Conservation (phyloP, 1,140 invertebrate genomes). For the Lethocerus indicus region DNA sequence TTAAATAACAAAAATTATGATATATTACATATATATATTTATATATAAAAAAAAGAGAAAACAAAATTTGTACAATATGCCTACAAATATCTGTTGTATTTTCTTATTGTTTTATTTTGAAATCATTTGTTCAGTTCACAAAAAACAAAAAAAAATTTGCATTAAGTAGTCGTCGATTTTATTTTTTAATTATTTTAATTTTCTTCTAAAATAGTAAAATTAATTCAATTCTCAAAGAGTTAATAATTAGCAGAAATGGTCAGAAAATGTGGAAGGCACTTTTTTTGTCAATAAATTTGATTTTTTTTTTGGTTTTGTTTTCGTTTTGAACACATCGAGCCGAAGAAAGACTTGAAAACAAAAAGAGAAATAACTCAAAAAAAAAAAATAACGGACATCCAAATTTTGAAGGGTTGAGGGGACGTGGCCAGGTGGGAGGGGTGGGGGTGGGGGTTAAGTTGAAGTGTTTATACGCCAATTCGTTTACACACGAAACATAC, state of each 20-base stretch:
- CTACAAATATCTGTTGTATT: slow-evolving; percentile 12
- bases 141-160: background rate
- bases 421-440: background rate
- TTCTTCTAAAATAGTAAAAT: no score
- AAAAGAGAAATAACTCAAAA: background rate
- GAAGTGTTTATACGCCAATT: background rate
- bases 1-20: slow-evolving; percentile 4
- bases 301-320: background rate
- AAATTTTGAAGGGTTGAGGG: slow-evolving; percentile 5
- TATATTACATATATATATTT: slow-evolving; percentile 7
- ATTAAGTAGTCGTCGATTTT: no score
- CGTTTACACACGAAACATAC: slow-evolving; percentile 2
- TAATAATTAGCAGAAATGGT: slow-evolving; percentile 13
- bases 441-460: background rate
- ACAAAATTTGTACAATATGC: slow-evolving; percentile 8
- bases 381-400: slow-evolving; percentile 5
- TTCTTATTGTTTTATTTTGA: background rate
- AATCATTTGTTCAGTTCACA: background rate
- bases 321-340: slow-evolving; percentile 13
- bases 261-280: slow-evolving; percentile 19
- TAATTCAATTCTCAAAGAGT: no score
- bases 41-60: slow-evolving; percentile 2
- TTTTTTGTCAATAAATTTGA: slow-evolving; percentile 13
- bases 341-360: background rate
- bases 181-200: no score